A percentile compares a stretch with the other conserved stretches of the same genome.
Conservation (phyloP, 2,888 invertebrate species). For the Trachelus stipa region DNA sequence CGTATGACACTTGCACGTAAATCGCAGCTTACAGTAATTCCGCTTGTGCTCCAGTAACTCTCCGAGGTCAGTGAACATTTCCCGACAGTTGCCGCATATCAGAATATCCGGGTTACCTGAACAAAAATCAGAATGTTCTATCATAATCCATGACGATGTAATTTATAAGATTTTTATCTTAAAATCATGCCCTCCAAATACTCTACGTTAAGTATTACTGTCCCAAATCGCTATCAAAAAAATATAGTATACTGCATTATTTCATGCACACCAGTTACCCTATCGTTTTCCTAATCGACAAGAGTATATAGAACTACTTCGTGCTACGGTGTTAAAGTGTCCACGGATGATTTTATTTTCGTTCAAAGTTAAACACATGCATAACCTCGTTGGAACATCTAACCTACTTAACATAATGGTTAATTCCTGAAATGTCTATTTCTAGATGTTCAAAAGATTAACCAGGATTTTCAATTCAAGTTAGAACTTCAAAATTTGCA, state of each 20-base stretch:
- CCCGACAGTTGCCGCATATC: constrained; percentile 82
- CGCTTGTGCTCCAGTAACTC: constrained; percentile 81
- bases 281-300: neutral
- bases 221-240: neutral
- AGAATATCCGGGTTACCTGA: constrained; percentile 79
- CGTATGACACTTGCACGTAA: constrained; percentile 77
- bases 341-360: neutral
- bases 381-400: too few species aligned
- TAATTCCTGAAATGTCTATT: too few species aligned
- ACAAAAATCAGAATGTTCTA: constrained; percentile 45
- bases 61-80: constrained; percentile 78
- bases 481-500: too few species aligned
- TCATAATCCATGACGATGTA: constrained; percentile 9
- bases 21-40: constrained; percentile 77
- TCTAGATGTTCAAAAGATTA: too few species aligned
- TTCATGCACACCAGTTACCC: neutral
- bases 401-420: too few species aligned
- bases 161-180: neutral
- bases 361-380: too few species aligned
- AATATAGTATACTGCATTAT: neutral
- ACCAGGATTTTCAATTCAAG: too few species aligned
- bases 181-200: neutral
- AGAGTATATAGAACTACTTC: neutral
- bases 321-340: neutral
- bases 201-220: neutral